Base-by-base conservation (phyloP, 2,797 vertebrate genomes). In the Falco columbarius region DNA sequence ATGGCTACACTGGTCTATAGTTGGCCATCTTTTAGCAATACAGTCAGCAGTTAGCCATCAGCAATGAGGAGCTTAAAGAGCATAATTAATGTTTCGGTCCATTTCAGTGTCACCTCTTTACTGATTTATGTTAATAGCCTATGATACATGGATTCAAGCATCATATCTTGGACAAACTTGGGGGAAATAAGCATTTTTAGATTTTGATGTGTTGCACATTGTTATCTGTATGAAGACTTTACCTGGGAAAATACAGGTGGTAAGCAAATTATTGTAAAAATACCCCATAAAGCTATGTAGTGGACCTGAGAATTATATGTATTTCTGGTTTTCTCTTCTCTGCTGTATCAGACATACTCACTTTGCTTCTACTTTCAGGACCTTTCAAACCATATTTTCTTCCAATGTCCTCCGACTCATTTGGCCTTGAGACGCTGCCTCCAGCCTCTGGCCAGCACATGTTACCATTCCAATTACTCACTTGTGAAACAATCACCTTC, bases 151-250 rank as follows among this genome's bases (percentile, higher is more conserved):
- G 21, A 51, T 23, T 54, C 34, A 75, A 70, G 17, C 1, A 4
- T 32, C 9, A 17, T 0, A 0, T 34, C 18, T 84, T 0, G 0
- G 30, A 65, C 1, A 7, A 82, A 75, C 2, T 58, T 5, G 8
- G 6, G 7, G 1, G 9, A 21, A 51, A 32, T 19, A 82, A 70
- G n/a, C 1, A 10, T 27, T 65, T 89, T 91, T 58, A 46, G 8
- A 46, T 88, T 77, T 61, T 67, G 24, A 70, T 26, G 42, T 7
- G 13, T 26, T 82, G 8, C 2, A 29, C 4, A 13, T 2, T 47
- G 2, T n/a, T 56, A 42, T 7, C 3, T 56, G 5, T 34, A 18
- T 73, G 44, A 70, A 58, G 32, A 21, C 0, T 55, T 59, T n/a
- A 75, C 44, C 13, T 44, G 56, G 27, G 88, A 93, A 93, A 80